Evolutionary conservation across 2,113 vertebrate species (phyloP).

Genomic region (Sitta europaea): DNA sequence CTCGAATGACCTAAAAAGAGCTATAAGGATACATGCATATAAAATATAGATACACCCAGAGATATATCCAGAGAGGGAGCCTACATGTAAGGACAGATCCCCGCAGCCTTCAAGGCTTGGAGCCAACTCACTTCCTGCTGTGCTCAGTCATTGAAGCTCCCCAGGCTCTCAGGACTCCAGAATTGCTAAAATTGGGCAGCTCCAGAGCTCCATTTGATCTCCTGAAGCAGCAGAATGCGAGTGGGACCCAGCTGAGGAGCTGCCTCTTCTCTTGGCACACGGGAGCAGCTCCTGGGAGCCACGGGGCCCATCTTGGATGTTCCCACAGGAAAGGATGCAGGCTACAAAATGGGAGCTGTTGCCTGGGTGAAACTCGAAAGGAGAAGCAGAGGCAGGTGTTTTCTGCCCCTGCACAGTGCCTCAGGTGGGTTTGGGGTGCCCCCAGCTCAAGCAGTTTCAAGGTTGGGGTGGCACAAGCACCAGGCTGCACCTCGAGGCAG

Average conservation of each 20-base stretch:
- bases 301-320: neutral
- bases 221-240: neutral
- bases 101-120: neutral
- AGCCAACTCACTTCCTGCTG: constrained; percentile 12
- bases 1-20: neutral
- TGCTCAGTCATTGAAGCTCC: neutral
- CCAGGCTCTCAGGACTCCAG: neutral
- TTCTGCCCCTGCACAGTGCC: neutral
- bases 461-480: neutral
- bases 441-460: neutral
- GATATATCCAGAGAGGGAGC: neutral
- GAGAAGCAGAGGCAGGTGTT: neutral
- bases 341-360: neutral
- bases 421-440: neutral
- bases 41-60: neutral
- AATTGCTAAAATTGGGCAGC: constrained; percentile 1
- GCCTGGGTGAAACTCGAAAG: neutral
- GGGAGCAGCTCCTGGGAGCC: neutral
- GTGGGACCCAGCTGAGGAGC: neutral
- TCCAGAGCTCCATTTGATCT: neutral
- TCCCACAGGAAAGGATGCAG: neutral
- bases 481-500: neutral
- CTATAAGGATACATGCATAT: neutral
- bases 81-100: neutral
- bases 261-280: neutral